phyloP scores from a whole-genome alignment of 2,888 invertebrate species.

The Lasioglossum villosulum region DNA sequence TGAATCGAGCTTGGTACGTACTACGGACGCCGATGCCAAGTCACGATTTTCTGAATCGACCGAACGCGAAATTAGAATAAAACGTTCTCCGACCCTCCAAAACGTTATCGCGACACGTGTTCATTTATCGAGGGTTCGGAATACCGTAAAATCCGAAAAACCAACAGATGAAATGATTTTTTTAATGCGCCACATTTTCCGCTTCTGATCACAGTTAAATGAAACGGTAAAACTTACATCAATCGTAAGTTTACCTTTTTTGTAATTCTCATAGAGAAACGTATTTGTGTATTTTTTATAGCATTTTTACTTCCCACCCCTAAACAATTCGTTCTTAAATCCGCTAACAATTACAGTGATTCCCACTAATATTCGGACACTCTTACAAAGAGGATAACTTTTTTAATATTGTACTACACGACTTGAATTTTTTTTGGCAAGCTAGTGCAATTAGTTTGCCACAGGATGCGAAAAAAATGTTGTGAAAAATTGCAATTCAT shows the following conservation, averaged over 20 bases:
- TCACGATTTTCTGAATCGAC: conserved; percentile 38
- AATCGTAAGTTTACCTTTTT: not conserved
- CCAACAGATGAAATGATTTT: not conserved
- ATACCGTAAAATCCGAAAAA: not conserved
- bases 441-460: too few relatives aligned
- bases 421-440: too few relatives aligned
- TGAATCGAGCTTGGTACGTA: conserved; percentile 41
- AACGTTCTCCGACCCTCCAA: not conserved
- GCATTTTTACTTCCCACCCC: not conserved
- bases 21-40: conserved; percentile 37
- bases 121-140: not conserved
- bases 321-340: not conserved
- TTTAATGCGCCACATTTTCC: not conserved
- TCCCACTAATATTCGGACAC: too few relatives aligned
- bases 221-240: not conserved
- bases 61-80: conserved; percentile 15
- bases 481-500: too few relatives aligned
- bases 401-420: too few relatives aligned
- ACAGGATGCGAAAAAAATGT: too few relatives aligned
- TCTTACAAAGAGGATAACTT: too few relatives aligned
- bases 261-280: not conserved
- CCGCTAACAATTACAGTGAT: too few relatives aligned
- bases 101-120: not conserved
- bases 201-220: not conserved
- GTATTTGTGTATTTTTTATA: not conserved